A percentile compares a stretch with the other conserved stretches of the same genome.
Evolutionary conservation across 2,113 vertebrate species (phyloP).

Genomic region (Passer domesticus): DNA sequence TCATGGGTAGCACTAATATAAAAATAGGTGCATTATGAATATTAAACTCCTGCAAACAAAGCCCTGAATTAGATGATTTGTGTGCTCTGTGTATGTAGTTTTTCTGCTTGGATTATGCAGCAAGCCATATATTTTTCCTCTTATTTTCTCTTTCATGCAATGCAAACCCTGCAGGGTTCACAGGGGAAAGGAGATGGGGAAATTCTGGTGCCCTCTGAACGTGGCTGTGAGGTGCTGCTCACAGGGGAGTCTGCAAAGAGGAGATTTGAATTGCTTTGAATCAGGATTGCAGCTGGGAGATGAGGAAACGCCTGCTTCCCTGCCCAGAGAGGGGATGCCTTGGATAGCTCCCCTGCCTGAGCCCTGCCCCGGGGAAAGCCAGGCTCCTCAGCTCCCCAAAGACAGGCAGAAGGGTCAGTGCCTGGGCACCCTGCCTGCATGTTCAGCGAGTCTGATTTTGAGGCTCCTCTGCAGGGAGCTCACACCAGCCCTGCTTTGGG

Average conservation of each 20-base stretch:
- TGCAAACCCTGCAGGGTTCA: not conserved
- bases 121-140: not conserved
- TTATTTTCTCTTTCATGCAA: not conserved
- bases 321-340: not conserved
- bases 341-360: fast-evolving
- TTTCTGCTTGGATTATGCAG: not conserved
- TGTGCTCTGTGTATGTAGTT: not conserved
- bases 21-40: slow-evolving; percentile 66
- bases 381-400: not conserved
- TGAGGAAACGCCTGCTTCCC: not conserved
- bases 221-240: not conserved
- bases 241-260: not conserved
- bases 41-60: slow-evolving; percentile 51
- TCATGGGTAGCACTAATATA: slow-evolving; percentile 66
- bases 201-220: not conserved
- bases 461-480: not conserved
- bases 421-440: not conserved
- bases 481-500: fast-evolving
- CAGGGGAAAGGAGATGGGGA: not conserved
- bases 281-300: not conserved
- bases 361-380: not conserved
- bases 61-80: slow-evolving; percentile 51
- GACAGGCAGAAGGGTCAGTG: not conserved
- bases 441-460: not conserved
- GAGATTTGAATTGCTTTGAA: not conserved